A percentile compares a stretch with the other conserved stretches of the same genome.
These are phyloP conservation scores for Ctenodactylus gundi DNA, from an alignment of 2,113 vertebrate genomes.

Conservation along the genomic window DNA sequence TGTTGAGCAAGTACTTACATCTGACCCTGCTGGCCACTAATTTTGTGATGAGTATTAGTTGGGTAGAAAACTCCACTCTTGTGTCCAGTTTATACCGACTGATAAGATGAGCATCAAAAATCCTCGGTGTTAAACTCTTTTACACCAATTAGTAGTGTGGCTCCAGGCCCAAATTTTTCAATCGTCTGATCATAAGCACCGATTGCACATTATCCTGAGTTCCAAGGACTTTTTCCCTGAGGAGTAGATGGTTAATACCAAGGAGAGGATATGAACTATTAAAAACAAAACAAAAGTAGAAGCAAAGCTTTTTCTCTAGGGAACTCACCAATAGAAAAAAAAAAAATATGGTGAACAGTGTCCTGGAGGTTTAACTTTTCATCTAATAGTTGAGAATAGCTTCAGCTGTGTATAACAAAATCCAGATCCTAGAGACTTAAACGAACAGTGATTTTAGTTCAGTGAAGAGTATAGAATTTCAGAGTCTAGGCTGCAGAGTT, in stretches of 20 bases:
- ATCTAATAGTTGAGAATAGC: not conserved
- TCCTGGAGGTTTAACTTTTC: not conserved
- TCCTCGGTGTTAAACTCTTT: not conserved
- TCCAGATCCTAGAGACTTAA: not conserved
- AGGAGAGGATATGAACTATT: not conserved
- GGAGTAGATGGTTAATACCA: not conserved
- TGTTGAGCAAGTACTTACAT: not conserved
- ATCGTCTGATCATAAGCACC: not conserved
- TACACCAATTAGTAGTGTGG: not conserved
- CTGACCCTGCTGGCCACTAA: not conserved
- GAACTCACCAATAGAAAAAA: no score
- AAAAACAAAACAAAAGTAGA: not conserved
- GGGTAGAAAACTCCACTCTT: not conserved
- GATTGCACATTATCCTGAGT: not conserved
- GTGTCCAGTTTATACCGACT: no score
- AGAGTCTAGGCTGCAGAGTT: not conserved
- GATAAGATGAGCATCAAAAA: not conserved
- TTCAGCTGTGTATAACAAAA: not conserved
- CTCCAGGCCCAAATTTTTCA: not conserved
- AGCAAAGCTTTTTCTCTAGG: not conserved
- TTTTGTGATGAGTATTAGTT: not conserved
- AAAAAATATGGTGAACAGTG: not conserved
- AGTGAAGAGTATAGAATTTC: not conserved
- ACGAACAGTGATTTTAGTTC: not conserved
- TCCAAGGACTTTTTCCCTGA: not conserved